Evolutionary conservation across 2,888 invertebrate species (phyloP), one percentile per base, ranked within the genome.

Genomic region (Sturmia bella): DNA sequence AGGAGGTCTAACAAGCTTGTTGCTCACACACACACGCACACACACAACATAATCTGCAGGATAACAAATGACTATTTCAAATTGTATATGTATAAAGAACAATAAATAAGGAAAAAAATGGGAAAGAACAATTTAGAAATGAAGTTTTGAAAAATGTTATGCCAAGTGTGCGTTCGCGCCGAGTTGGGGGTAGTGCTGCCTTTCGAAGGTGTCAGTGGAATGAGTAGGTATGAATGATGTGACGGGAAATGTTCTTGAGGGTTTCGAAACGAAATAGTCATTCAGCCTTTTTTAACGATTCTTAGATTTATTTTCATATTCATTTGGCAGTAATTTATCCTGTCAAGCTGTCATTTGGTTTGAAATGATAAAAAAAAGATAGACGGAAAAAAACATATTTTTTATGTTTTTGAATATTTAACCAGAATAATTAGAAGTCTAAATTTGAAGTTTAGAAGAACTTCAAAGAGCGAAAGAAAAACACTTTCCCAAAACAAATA

Each of bases 241-340:
- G 45, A 54, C 72, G 79, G 74, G 64, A 56, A n/a, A 74, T 54
- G 69, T 57, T 70, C 70, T 59, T 74, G 50, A 57, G 50, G 79
- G 57, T 43, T 66, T 61, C 59, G 48, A 69, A 37, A 52, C 59
- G 75, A 83, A 73, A 63, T 59, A 24, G 73, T 84, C 80, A 84
- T 76, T 84, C 82, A 84, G 84, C 84, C 64, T 70, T 84, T 72
- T 74, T 75, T 81, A 74, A 32, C 2, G 32, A 37, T n/a, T 15
- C 37, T 17, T 56, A 37, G 21, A 57, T 32, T 27, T 48, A 45
- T 52, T 69, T 27, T 56, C 85, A 84, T 86, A 89, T 88, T 89
- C 89, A 88, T 89, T 89, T 89, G 87, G 85, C 86, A 87, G 90
- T 90, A 90, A 90, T 90, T 90, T 90, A 90, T 90, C 88, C 90